Conservation (phyloP, 1,140 invertebrate species). For the Dendroctonus ponderosae region DNA sequence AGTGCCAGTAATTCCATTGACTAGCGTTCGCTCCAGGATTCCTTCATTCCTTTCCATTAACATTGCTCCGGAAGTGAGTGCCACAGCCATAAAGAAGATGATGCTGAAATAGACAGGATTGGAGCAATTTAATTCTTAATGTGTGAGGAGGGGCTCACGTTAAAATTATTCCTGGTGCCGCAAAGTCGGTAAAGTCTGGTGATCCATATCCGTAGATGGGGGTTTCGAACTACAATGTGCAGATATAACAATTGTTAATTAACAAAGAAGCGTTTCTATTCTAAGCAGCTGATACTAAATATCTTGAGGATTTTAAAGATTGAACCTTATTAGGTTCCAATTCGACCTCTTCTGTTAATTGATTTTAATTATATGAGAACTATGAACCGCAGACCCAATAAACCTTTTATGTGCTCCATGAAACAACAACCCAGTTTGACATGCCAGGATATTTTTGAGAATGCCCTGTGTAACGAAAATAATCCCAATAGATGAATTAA, state of each 20-base stretch:
- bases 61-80: constrained; percentile 87
- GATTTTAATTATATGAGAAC: neutral
- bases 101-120: constrained; percentile 63
- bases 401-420: too few relatives aligned
- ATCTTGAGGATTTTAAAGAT: too few relatives aligned
- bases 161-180: constrained; percentile 90
- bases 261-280: neutral
- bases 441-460: too few relatives aligned
- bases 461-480: too few relatives aligned
- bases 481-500: too few relatives aligned
- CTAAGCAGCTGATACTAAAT: too few relatives aligned
- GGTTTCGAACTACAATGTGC: constrained; percentile 54
- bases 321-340: too few relatives aligned
- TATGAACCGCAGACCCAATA: neutral
- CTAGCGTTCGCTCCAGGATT: constrained; percentile 81
- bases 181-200: constrained; percentile 92
- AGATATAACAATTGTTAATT: neutral
- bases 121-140: neutral
- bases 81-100: constrained; percentile 90
- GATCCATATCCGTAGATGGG: constrained; percentile 79
- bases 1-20: constrained; percentile 67
- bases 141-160: constrained; percentile 60
- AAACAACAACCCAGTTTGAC: too few relatives aligned
- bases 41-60: constrained; percentile 91
- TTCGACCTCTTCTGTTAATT: too few relatives aligned